Base-by-base conservation (phyloP, 1,140 invertebrate species). In the Plectrocnemia conspersa region DNA sequence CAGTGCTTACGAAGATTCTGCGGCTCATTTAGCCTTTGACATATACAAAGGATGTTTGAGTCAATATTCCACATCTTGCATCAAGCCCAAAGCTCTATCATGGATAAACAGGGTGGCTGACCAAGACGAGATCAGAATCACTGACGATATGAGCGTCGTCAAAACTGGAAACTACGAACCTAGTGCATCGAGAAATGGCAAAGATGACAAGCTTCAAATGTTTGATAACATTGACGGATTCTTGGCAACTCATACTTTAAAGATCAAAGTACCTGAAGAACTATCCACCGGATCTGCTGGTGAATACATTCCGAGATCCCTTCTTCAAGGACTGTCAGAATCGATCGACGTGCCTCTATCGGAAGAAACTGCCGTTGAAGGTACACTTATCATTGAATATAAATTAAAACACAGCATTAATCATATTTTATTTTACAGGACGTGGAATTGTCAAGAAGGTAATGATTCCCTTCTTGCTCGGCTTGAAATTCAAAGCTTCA, bases 401-500 rank as follows among this genome's bases (percentile, higher is more conserved):
- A 41, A 41, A 4, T 13, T 41, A 19, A 3, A 45, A 25, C 11
- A 45, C n/a, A 45, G 27, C 16, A 45, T 13, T 27, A n/a, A 27
- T 19, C 16, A 25, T 47, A 18, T 25, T 25, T 25, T 33, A 45
- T 24, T 3, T 45, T 27, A 4, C 68, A 86, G 85, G 84, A 69
- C 79, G 87, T 63, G 83, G 85, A 64, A 83, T 89, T 69, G 83
- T 90, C 18, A 88, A 88, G 70, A 89, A 88, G 70, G 83, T 89
- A 19, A 77, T 90, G 64, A 80, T 91, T 52, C 88, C 88, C 15
- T 91, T 91, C 78, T 75, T 91, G 21, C 72, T 91, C 53, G 88
- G 88, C 59, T 72, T 91, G 49, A 91, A 90, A 69, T 87, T 90
- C 74, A 90, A 90, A 71, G 83, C 87, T 24, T 86, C 86, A 1